Conservation (phyloP, 2,113 vertebrate genomes). For the Mormoops blainvillei region DNA sequence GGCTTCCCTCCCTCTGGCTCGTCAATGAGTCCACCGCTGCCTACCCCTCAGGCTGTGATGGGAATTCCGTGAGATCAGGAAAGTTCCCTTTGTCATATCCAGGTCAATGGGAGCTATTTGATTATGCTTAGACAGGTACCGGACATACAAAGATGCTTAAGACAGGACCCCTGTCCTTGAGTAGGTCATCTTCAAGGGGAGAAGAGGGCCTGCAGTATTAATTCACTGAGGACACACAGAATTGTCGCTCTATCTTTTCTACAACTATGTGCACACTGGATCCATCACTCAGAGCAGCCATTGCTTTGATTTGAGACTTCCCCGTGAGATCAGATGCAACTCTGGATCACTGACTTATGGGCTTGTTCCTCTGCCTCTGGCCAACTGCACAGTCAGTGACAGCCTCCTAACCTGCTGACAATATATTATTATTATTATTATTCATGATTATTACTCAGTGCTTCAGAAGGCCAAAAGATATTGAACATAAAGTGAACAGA, state of each 20-base stretch:
- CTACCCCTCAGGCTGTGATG: not conserved
- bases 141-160: not conserved
- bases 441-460: not conserved
- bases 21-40: not conserved
- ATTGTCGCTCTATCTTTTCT: not conserved
- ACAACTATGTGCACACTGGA: not conserved
- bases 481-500: not conserved
- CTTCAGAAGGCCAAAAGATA: not conserved
- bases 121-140: not conserved
- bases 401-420: not conserved
- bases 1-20: not conserved
- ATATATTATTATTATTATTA: not conserved
- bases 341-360: not conserved
- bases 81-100: not conserved
- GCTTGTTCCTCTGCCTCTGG: not conserved
- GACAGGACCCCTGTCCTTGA: not conserved
- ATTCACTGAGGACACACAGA: not conserved
- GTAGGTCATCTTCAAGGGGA: not conserved
- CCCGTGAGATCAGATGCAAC: not conserved
- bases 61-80: not conserved
- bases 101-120: not conserved
- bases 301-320: not conserved
- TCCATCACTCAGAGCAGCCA: not conserved
- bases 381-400: not conserved
- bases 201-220: not conserved